These are phyloP conservation scores for Notoglanidium macrostoma DNA, from an alignment of 2,797 vertebrate genomes.

Conservation along the genomic window DNA sequence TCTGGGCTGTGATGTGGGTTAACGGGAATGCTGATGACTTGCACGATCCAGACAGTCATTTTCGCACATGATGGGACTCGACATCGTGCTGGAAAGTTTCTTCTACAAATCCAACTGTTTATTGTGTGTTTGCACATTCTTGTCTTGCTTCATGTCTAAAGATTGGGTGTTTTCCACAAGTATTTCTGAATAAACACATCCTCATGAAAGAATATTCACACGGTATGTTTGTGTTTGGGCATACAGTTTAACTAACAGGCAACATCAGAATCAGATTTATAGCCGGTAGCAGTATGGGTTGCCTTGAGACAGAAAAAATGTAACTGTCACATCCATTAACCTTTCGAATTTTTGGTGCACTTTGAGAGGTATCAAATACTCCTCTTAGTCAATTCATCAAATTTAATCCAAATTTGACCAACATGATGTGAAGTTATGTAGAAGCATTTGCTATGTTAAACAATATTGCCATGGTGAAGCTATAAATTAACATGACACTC, in stretches of 20 bases:
- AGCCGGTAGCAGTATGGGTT: neutral
- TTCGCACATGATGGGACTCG: neutral
- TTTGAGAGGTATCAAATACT: neutral
- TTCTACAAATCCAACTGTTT: accelerated
- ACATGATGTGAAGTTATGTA: neutral
- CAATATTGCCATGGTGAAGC: neutral
- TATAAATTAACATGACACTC: neutral
- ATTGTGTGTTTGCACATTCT: neutral
- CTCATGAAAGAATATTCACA: neutral
- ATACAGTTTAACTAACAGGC: neutral
- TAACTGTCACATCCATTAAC: neutral
- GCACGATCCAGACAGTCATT: neutral
- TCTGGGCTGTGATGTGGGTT: neutral
- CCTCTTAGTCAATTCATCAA: neutral
- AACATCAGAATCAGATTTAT: neutral
- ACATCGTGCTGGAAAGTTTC: neutral
- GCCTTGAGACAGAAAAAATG: neutral
- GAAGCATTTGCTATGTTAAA: neutral
- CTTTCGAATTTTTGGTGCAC: neutral
- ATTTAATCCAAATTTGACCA: neutral
- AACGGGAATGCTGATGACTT: neutral
- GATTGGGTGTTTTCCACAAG: neutral
- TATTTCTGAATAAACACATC: neutral
- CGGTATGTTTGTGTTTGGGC: neutral
- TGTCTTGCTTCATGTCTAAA: neutral